phyloP scores from a whole-genome alignment of 2,888 invertebrate genomes.

The Pyralis farinalis region DNA sequence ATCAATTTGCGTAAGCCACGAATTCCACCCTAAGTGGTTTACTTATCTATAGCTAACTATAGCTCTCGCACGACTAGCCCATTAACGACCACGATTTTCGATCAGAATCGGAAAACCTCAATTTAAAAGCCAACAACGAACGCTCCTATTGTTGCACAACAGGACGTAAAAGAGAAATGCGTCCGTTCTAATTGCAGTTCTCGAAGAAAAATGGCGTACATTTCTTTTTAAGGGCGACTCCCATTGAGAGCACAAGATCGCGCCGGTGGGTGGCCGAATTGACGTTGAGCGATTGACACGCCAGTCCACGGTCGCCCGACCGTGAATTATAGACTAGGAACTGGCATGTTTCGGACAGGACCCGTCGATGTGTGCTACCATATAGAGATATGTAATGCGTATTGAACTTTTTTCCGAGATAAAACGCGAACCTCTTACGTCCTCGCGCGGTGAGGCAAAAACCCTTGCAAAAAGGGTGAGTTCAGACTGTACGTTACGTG shows the following conservation, averaged over 20 bases:
- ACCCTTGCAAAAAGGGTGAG: slow-evolving; percentile 3
- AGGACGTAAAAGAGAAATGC: slow-evolving; percentile 52
- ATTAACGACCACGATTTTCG: slow-evolving; percentile 13
- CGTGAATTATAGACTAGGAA: slow-evolving; percentile 52
- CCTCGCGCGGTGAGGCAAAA: slow-evolving; percentile 9
- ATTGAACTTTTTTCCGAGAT: slow-evolving; percentile 16
- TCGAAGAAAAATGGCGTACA: slow-evolving; percentile 62
- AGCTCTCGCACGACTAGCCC: slow-evolving; percentile 10
- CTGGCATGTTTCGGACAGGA: slow-evolving; percentile 47
- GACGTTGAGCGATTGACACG: slow-evolving; percentile 63
- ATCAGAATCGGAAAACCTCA: slow-evolving; percentile 20
- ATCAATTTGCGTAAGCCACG: slow-evolving; percentile 21
- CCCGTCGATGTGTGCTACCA: slow-evolving; percentile 30
- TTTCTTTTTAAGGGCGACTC: slow-evolving; percentile 53
- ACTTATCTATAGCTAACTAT: background rate
- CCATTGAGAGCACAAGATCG: slow-evolving; percentile 51
- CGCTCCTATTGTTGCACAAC: slow-evolving; percentile 47
- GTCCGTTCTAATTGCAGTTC: slow-evolving; percentile 66
- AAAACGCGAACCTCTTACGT: slow-evolving; percentile 14
- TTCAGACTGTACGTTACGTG: background rate
- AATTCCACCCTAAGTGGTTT: slow-evolving; percentile 14
- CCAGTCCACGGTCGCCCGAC: slow-evolving; percentile 39
- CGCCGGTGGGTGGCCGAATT: slow-evolving; percentile 41
- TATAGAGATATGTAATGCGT: slow-evolving; percentile 19
- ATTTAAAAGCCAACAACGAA: slow-evolving; percentile 42